Conservation (phyloP, 2,113 vertebrate species). For the Mastomys coucha region DNA sequence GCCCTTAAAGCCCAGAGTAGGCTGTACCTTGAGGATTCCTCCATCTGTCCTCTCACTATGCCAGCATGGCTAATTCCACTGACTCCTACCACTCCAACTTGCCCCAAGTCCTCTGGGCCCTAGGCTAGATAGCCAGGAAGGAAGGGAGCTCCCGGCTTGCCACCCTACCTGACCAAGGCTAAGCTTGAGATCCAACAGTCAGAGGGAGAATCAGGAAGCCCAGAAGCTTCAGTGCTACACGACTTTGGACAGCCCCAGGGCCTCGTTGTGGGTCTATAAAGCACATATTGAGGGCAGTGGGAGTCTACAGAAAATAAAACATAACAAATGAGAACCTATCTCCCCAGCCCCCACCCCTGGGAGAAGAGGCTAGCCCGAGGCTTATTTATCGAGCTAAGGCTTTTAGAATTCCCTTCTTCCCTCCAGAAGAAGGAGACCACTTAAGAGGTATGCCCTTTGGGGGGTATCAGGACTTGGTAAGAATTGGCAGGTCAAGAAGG, state of each 20-base stretch:
- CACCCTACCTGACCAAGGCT: not conserved
- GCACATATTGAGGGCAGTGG: not conserved
- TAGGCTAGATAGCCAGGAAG: not conserved
- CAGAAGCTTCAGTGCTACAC: fast-evolving
- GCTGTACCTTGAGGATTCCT: not conserved
- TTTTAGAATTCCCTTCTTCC: not conserved
- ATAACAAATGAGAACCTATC: not conserved
- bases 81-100: not conserved
- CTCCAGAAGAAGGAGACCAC: not conserved
- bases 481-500: not conserved
- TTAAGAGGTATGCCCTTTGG: not conserved
- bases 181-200: not conserved
- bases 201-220: not conserved
- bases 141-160: not conserved
- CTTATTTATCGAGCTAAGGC: not conserved
- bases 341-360: too few relatives aligned
- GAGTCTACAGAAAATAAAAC: not conserved
- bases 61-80: not conserved
- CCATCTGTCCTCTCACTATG: not conserved
- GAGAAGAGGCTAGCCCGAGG: not conserved
- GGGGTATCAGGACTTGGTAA: not conserved
- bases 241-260: not conserved
- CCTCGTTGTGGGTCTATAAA: constrained; percentile 24
- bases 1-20: not conserved
- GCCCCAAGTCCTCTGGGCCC: not conserved